Percentiles rank a stretch among this genome's conserved stretches.
Evolutionary conservation across 1,140 invertebrate genomes (phyloP).

Genomic region (Trachelipus rathkii): DNA sequence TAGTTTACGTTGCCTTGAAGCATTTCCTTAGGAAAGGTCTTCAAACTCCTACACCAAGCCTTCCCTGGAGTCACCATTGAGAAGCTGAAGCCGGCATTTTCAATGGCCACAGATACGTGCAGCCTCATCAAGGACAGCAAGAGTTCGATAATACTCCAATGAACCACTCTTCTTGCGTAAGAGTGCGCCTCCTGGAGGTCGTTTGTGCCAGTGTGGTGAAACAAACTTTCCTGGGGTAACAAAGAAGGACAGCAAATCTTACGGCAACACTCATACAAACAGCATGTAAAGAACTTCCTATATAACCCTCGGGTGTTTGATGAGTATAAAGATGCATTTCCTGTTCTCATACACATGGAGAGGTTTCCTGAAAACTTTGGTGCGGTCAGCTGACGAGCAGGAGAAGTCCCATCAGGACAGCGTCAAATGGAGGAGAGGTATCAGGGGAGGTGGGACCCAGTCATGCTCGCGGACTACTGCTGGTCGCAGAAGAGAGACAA

Average conservation of each 20-base stretch:
- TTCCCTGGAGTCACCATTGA: slow-evolving; percentile 12
- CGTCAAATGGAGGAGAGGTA: slow-evolving; percentile 41
- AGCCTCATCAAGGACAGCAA: slow-evolving; percentile 18
- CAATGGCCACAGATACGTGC: slow-evolving; percentile 12
- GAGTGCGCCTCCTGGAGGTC: background rate
- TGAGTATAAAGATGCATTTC: slow-evolving; percentile 29
- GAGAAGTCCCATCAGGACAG: slow-evolving; percentile 51
- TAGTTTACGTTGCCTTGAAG: background rate
- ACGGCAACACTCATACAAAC: slow-evolving; percentile 23
- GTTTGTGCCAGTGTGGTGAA: slow-evolving; percentile 1
- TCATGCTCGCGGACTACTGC: slow-evolving; percentile 44
- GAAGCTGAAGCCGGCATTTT: slow-evolving; percentile 16
- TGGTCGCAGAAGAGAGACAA: slow-evolving; percentile 24
- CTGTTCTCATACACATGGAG: slow-evolving; percentile 20
- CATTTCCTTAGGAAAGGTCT: too few relatives aligned
- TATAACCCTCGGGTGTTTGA: slow-evolving; percentile 17
- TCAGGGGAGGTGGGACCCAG: slow-evolving; percentile 40
- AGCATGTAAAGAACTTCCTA: slow-evolving; percentile 25
- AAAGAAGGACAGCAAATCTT: slow-evolving; percentile 22
- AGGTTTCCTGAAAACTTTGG: slow-evolving; percentile 34
- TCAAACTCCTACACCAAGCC: background rate
- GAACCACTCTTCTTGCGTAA: background rate
- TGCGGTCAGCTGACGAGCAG: slow-evolving; percentile 47
- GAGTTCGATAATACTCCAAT: slow-evolving; percentile 6
- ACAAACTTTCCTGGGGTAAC: slow-evolving; percentile 18